Conservation (phyloP, 2,888 invertebrate genomes). For the Chloroclystis v-ata region DNA sequence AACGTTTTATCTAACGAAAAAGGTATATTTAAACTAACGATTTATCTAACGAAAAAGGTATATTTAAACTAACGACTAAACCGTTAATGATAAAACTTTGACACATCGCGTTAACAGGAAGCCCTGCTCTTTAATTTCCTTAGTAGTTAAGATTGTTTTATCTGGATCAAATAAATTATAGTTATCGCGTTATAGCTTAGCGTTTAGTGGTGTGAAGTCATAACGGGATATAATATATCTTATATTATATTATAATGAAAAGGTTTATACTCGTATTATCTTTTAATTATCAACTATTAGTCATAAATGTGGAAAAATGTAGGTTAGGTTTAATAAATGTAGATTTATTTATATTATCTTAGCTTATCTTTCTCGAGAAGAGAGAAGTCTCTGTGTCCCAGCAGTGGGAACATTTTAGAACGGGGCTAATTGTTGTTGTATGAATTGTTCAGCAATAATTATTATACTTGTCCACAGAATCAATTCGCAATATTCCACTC, state of each 20-base stretch:
- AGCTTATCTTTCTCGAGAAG: no score
- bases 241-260: slow-evolving; percentile 6
- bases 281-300: neutral
- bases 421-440: no score
- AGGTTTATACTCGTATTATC: neutral
- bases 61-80: slow-evolving; percentile 15
- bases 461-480: no score
- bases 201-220: neutral
- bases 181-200: slow-evolving; percentile 10
- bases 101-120: slow-evolving; percentile 25
- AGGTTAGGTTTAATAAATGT: no score
- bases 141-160: slow-evolving; percentile 19
- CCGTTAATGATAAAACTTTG: slow-evolving; percentile 24
- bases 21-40: no score
- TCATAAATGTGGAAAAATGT: neutral
- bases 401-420: no score
- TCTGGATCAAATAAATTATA: slow-evolving; percentile 20
- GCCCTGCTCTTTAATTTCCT: slow-evolving; percentile 25
- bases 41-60: neutral
- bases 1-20: neutral
- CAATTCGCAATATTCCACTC: slow-evolving; percentile 3
- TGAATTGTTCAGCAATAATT: no score
- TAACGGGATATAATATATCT: slow-evolving; percentile 2
- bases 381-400: no score
- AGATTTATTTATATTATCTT: no score